A percentile compares a stretch with the other conserved stretches of the same genome.
Evolutionary conservation across 1,140 invertebrate genomes (phyloP).

Genomic region (Sitophilus oryzae): DNA sequence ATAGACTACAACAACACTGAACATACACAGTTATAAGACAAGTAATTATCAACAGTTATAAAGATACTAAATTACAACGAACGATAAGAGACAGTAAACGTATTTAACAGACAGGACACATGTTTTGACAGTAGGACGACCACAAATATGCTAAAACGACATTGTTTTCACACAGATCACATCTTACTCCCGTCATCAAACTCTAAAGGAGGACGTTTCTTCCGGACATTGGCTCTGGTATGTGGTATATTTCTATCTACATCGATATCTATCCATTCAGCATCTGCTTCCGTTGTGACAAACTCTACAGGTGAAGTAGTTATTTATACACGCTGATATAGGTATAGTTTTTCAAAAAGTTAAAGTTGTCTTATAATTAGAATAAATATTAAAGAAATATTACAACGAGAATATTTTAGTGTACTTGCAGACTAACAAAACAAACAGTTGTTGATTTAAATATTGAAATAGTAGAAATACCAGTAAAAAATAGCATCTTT

Average conservation of each 20-base stretch:
- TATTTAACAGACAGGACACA: background rate
- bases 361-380: too few species aligned
- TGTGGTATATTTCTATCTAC: constrained; percentile 37
- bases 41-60: background rate
- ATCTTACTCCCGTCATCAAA: constrained; percentile 19
- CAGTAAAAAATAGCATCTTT: too few species aligned
- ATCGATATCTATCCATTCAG: constrained; percentile 43
- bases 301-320: background rate
- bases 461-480: too few species aligned
- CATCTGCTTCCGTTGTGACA: constrained; percentile 28
- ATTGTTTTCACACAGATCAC: constrained; percentile 11
- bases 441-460: too few species aligned
- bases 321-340: too few species aligned
- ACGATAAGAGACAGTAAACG: background rate
- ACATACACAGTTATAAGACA: background rate
- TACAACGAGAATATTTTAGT: too few species aligned
- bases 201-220: constrained; percentile 16
- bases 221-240: constrained; percentile 36
- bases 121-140: background rate
- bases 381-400: too few species aligned
- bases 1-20: background rate
- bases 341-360: too few species aligned
- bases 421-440: too few species aligned
- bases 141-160: constrained; percentile 2
- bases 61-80: too few species aligned